Percentiles rank a stretch among this genome's conserved stretches.
These are phyloP conservation scores for Sus cebifrons DNA, from an alignment of 2,797 vertebrate species.

Conservation along the genomic window DNA sequence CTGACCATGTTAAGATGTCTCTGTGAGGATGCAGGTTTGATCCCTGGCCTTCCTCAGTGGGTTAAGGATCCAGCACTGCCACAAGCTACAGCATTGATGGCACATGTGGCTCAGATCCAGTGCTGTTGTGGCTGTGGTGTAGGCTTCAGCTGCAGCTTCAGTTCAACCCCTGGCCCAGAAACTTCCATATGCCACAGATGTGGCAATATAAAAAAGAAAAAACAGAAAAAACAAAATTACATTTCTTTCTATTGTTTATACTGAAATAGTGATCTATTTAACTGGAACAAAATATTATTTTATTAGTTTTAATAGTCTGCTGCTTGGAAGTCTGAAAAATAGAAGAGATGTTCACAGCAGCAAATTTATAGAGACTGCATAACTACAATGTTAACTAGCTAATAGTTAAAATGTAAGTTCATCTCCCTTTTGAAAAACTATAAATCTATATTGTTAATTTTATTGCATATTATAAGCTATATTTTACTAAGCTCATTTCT, in stretches of 20 bases:
- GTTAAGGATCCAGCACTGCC: too few species aligned
- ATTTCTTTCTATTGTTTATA: neutral
- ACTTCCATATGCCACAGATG: too few species aligned
- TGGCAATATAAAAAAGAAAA: too few species aligned
- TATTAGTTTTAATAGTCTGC: neutral
- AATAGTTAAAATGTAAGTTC: neutral
- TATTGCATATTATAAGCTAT: neutral
- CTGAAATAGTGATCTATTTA: neutral
- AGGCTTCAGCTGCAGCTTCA: too few species aligned
- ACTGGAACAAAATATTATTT: slow-evolving; percentile 1
- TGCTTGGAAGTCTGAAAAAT: neutral
- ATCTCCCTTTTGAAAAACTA: neutral
- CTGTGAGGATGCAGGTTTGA: too few species aligned
- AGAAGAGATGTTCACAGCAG: neutral
- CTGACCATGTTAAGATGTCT: too few species aligned
- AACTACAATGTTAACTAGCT: neutral
- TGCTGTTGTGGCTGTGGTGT: too few species aligned
- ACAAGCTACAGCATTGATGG: too few species aligned
- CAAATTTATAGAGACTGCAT: neutral
- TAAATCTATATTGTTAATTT: neutral
- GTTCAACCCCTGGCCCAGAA: too few species aligned
- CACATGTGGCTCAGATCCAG: too few species aligned
- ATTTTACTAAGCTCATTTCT: neutral
- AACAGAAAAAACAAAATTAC: too few species aligned
- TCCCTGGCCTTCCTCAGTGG: too few species aligned